Percentiles rank a stretch among this genome's conserved stretches.
Conservation (phyloP, 2,797 vertebrate species). For the Telmatherina bonti region DNA sequence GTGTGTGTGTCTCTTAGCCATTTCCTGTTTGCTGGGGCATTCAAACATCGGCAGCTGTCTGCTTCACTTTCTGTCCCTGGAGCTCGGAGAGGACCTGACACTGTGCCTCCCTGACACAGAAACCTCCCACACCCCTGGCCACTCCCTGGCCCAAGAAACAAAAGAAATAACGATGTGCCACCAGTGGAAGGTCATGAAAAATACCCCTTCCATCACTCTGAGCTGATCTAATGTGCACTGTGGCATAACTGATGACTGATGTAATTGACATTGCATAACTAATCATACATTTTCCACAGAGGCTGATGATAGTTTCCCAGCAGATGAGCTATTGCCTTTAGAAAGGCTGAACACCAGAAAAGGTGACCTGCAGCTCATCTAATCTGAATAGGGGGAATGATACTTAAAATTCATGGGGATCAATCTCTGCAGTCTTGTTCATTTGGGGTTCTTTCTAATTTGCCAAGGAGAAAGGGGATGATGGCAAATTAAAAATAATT, state of each 20-base stretch:
- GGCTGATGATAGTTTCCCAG: constrained; percentile 58
- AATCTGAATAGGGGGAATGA: constrained; percentile 62
- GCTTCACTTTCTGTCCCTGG: constrained; percentile 69
- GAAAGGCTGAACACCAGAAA: constrained; percentile 61
- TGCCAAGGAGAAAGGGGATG: constrained; percentile 64
- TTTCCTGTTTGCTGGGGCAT: constrained; percentile 70
- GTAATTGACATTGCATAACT: constrained; percentile 77
- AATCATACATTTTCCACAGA: constrained; percentile 74
- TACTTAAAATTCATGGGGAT: constrained; percentile 71
- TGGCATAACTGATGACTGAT: constrained; percentile 75
- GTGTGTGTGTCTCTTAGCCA: constrained; percentile 73
- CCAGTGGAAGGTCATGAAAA: constrained; percentile 60
- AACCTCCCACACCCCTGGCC: constrained; percentile 33
- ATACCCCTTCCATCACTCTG: constrained; percentile 52
- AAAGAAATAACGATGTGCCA: constrained; percentile 36
- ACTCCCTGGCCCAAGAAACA: constrained; percentile 26
- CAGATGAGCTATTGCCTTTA: constrained; percentile 63
- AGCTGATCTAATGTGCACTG: constrained; percentile 65
- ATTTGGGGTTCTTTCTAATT: constrained; percentile 58
- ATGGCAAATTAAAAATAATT: constrained; percentile 78
- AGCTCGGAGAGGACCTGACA: constrained; percentile 71
- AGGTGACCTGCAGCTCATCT: constrained; percentile 76
- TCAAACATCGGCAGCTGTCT: constrained; percentile 80
- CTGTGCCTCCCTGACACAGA: constrained; percentile 67
- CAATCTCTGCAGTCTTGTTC: constrained; percentile 59